phyloP scores from a whole-genome alignment of 2,888 invertebrate genomes.

The Epirrita christyi region DNA sequence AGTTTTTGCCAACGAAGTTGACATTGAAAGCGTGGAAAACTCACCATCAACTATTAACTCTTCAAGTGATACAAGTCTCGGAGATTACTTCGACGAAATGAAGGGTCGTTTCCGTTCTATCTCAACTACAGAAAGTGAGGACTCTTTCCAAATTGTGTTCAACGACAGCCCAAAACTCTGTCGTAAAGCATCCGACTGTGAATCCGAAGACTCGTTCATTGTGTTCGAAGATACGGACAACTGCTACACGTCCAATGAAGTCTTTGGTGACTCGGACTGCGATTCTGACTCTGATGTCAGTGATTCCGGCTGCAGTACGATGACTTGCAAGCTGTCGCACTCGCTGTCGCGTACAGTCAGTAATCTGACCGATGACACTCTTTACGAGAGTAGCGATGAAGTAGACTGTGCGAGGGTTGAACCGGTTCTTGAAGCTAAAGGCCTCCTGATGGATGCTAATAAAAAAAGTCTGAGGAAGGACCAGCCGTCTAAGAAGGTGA shows the following conservation, averaged over 20 bases:
- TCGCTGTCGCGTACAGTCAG: constrained; percentile 64
- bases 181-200: constrained; percentile 74
- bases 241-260: constrained; percentile 72
- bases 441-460: constrained; percentile 58
- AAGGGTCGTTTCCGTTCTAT: constrained; percentile 63
- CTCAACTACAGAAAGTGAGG: constrained; percentile 64
- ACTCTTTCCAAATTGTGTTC: constrained; percentile 79
- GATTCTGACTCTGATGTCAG: constrained; percentile 47
- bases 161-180: constrained; percentile 54
- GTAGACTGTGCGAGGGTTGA: constrained; percentile 60
- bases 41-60: constrained; percentile 31
- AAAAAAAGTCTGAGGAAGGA: constrained; percentile 56
- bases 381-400: constrained; percentile 68
- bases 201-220: constrained; percentile 86
- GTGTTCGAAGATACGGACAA: constrained; percentile 76
- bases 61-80: constrained; percentile 21
- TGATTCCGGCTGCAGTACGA: constrained; percentile 59
- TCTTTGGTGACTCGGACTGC: constrained; percentile 56
- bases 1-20: constrained; percentile 60
- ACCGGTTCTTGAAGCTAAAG: constrained; percentile 35
- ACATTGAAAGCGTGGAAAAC: constrained; percentile 53
- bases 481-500: constrained; percentile 65
- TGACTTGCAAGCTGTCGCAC: constrained; percentile 50
- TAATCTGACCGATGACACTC: constrained; percentile 69
- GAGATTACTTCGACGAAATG: constrained; percentile 69